Evolutionary conservation across 2,888 invertebrate species (phyloP), one percentile per base, ranked within the genome.

Genomic region (Drosophila mimica): DNA sequence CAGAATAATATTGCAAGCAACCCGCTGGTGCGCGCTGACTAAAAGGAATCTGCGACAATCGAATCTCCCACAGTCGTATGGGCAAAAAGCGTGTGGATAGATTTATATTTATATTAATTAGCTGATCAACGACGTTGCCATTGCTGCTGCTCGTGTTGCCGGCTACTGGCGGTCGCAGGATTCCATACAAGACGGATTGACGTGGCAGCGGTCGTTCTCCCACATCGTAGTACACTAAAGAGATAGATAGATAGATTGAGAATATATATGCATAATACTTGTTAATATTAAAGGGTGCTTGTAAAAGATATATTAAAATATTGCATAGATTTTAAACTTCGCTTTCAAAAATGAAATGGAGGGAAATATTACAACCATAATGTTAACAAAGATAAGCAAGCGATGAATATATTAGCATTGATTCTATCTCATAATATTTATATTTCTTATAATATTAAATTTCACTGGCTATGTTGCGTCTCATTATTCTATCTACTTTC

Each of bases 61-160:
- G 94, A 90, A 97, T 94, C 92, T 97, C 96, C 97, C 97, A 97
- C 72, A 97, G 93, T 0, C 97, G 94, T 2, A 95, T 94, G 1
- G 95, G 95, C 83, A 95, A 94, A 75, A 96, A 94, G 0, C 94
- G 94, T 77, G 95, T 94, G 0, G 95, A 94, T 38, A 97, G 93
- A 60, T 93, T 94, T 85, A 95, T 91, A 51, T 82, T 91, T 70
- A 94, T 90, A 72, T 93, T 91, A 34, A 93, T 81, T 2, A 75
- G 28, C 49, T 83, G 83, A n/a, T 89, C 89, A 1, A 53, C 52
- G 4, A 40, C 17, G 60, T 58, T 58, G 4, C 30, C 33, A 63
- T 52, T 70, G 34, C 1, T 38, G n/a, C 38, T 36, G 17, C 28
- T 74, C 4, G 30, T 69, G 40, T 84, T 89, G 17, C 17, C 33